Evolutionary conservation across 2,797 vertebrate species (phyloP).

Genomic region (Periparus ater): DNA sequence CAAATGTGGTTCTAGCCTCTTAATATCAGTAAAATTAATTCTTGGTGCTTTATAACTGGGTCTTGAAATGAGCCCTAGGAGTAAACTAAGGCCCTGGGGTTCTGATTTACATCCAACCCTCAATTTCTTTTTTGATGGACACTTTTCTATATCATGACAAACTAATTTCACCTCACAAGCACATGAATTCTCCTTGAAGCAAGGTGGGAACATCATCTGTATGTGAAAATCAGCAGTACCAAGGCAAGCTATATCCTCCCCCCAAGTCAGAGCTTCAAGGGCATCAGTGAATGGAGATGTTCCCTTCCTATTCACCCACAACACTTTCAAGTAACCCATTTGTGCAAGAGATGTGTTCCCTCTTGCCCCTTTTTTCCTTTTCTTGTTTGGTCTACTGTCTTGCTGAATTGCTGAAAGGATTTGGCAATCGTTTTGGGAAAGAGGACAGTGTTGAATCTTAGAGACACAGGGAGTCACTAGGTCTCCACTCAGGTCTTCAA

Average conservation of each 20-base stretch:
- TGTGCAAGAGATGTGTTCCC: not conserved
- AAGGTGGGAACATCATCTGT: not conserved
- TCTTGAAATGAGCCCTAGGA: not conserved
- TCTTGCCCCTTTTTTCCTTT: not conserved
- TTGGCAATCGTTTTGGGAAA: not conserved
- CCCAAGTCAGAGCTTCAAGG: not conserved
- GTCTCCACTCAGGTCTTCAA: not conserved
- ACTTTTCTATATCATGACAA: not conserved
- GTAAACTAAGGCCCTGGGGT: not conserved
- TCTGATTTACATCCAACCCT: not conserved
- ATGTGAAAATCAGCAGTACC: not conserved
- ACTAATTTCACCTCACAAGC: not conserved
- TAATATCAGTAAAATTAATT: not conserved
- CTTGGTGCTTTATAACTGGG: not conserved
- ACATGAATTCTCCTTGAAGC: not conserved
- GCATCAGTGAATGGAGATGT: not conserved
- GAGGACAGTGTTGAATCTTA: not conserved
- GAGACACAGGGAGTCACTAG: not conserved
- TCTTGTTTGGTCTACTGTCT: not conserved
- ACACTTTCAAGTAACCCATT: not conserved
- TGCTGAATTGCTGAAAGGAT: not conserved
- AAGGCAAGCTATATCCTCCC: not conserved
- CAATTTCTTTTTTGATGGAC: not conserved
- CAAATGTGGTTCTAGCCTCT: not conserved
- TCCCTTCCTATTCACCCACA: not conserved